phyloP scores from a whole-genome alignment of 2,888 invertebrate genomes.

The Noctua janthina region DNA sequence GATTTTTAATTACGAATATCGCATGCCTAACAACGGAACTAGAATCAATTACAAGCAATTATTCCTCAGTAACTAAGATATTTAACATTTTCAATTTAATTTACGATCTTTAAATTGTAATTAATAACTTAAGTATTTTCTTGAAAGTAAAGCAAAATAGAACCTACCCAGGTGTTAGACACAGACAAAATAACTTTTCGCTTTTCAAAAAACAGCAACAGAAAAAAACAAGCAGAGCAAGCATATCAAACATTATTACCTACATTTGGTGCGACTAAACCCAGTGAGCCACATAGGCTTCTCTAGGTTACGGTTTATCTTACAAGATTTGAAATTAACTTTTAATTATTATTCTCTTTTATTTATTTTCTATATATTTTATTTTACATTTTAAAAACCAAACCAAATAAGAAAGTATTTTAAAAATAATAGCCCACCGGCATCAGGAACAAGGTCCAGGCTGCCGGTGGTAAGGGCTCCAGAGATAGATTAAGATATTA shows the following conservation, averaged over 20 bases:
- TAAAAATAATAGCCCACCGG: not conserved
- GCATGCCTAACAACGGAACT: constrained; percentile 43
- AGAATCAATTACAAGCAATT: not conserved
- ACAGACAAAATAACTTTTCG: not conserved
- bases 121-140: constrained; percentile 1
- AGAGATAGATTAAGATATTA: too few relatives aligned
- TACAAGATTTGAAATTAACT: not conserved
- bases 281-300: not conserved
- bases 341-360: not conserved
- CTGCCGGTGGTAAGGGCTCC: too few relatives aligned
- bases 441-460: too few relatives aligned
- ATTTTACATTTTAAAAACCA: too few relatives aligned
- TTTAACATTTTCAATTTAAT: not conserved
- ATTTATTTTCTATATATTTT: not conserved
- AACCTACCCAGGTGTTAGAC: not conserved
- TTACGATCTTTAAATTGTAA: not conserved
- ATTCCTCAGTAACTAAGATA: not conserved
- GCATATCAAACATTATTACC: not conserved
- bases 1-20: constrained; percentile 32
- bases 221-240: not conserved
- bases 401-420: too few relatives aligned
- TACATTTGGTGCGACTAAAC: not conserved
- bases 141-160: not conserved
- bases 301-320: too few relatives aligned
- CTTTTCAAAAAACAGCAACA: not conserved